Conservation (phyloP, 2,888 invertebrate genomes). For the Nomada fabriciana region DNA sequence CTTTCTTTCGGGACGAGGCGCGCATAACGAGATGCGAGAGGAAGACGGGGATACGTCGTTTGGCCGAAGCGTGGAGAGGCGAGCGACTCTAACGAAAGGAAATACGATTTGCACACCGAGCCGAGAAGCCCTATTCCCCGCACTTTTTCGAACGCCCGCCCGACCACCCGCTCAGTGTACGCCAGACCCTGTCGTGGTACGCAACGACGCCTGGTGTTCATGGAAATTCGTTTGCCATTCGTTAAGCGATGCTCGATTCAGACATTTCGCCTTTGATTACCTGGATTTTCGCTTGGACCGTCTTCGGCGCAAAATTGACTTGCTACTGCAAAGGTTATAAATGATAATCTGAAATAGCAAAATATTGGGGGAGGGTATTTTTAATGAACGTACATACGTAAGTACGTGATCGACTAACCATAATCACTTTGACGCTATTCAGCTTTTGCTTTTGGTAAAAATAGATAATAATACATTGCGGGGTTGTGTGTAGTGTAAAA, state of each 20-base stretch:
- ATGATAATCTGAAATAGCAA: too few species aligned
- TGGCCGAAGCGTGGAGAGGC: constrained; percentile 28
- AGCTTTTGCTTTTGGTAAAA: neutral
- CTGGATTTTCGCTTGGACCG: neutral
- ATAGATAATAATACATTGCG: neutral
- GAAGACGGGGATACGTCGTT: constrained; percentile 31
- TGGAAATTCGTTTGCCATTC: constrained; percentile 62
- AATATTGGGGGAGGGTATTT: neutral
- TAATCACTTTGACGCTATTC: neutral
- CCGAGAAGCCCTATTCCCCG: constrained; percentile 61
- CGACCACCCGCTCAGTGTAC: constrained; percentile 36
- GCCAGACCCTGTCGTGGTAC: constrained; percentile 54
- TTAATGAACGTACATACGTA: neutral
- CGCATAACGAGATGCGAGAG: constrained; percentile 71
- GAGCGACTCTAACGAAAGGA: constrained; percentile 76
- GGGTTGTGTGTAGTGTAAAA: neutral
- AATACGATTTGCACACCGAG: constrained; percentile 78
- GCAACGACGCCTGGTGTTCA: constrained; percentile 48
- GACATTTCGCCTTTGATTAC: constrained; percentile 33
- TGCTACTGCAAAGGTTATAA: too few species aligned
- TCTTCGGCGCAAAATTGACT: too few species aligned
- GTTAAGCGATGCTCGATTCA: constrained; percentile 50
- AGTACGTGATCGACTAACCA: neutral
- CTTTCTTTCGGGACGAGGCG: constrained; percentile 61
- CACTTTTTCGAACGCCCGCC: constrained; percentile 56